Conservation (phyloP, 1,140 invertebrate genomes). For the Lepidurus packardi region DNA sequence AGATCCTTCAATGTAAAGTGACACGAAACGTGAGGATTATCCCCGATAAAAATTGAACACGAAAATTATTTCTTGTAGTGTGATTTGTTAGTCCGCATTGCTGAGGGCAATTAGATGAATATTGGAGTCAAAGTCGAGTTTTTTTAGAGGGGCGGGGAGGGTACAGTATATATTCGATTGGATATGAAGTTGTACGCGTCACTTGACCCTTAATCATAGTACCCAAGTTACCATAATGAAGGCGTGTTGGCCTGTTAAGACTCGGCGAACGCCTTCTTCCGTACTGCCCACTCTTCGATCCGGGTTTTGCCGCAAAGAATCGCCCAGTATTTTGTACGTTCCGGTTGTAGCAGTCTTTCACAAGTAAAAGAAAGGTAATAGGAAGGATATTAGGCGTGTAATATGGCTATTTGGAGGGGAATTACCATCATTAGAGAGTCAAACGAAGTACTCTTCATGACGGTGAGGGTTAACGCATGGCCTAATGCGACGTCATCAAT, state of each 20-base stretch:
- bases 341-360: not conserved
- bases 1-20: no score
- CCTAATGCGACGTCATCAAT: conserved; percentile 24
- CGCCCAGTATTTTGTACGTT: not conserved
- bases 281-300: not conserved
- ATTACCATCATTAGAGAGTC: conserved; percentile 27
- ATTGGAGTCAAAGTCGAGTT: no score
- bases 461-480: not conserved
- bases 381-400: not conserved
- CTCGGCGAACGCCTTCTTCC: not conserved
- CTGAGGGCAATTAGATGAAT: no score
- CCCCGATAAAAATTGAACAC: no score
- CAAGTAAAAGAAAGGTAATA: not conserved
- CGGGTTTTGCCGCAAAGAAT: not conserved
- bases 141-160: no score
- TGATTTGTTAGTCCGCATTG: no score
- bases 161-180: not conserved
- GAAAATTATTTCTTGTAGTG: no score
- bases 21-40: no score
- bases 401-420: not conserved
- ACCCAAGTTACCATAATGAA: not conserved
- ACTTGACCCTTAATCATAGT: not conserved
- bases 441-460: conserved; percentile 27
- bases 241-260: not conserved
- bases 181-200: not conserved